phyloP scores from a whole-genome alignment of 2,888 invertebrate species.

The Coleophora flavipennella region DNA sequence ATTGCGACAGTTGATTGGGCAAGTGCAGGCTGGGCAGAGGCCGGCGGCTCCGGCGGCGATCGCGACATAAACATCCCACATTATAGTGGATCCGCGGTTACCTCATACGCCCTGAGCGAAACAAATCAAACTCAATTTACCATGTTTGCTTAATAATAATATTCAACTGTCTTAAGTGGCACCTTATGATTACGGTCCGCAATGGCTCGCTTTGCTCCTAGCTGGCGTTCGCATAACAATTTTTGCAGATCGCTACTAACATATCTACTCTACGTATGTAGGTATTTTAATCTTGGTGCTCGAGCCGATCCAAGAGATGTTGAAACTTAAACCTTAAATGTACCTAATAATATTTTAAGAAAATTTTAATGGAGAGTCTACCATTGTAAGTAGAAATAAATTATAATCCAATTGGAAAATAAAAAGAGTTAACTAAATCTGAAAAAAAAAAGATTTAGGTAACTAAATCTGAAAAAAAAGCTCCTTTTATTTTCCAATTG shows the following conservation, averaged over 20 bases:
- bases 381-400: too few species aligned
- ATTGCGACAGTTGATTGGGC: slow-evolving; percentile 66
- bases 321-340: too few species aligned
- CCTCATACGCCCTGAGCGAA: slow-evolving; percentile 47
- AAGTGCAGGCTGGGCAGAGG: slow-evolving; percentile 53
- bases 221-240: slow-evolving; percentile 19
- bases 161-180: slow-evolving; percentile 25
- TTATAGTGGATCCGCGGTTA: slow-evolving; percentile 43
- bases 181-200: slow-evolving; percentile 24
- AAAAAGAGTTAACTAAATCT: too few species aligned
- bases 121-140: slow-evolving; percentile 55
- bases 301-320: too few species aligned
- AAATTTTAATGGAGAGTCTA: too few species aligned
- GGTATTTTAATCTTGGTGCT: too few species aligned
- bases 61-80: slow-evolving; percentile 61
- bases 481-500: too few species aligned
- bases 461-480: too few species aligned
- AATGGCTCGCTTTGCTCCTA: slow-evolving; percentile 11
- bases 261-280: too few species aligned
- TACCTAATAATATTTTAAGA: too few species aligned
- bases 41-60: slow-evolving; percentile 56
- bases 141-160: slow-evolving; percentile 35
- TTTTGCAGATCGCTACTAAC: slow-evolving; percentile 20
- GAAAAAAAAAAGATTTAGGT: too few species aligned
- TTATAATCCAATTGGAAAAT: too few species aligned